These are phyloP conservation scores for Orthosia gothica DNA, from an alignment of 2,888 invertebrate species.

Conservation along the genomic window DNA sequence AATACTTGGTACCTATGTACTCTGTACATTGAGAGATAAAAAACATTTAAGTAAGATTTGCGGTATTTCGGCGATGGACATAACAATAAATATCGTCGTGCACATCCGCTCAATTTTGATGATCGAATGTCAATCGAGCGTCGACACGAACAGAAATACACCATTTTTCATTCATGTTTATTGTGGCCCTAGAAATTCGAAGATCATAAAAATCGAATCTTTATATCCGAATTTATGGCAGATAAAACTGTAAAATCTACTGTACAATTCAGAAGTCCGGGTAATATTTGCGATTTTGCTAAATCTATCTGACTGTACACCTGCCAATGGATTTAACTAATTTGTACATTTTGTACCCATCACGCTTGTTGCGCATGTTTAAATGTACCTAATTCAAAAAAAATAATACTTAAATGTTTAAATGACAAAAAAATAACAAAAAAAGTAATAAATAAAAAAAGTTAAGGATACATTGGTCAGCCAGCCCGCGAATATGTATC, in stretches of 20 bases:
- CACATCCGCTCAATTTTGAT: conserved; percentile 27
- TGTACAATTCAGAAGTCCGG: conserved; percentile 9
- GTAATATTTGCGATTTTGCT: conserved; percentile 17
- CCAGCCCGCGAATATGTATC: too few species aligned
- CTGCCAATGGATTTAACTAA: conserved; percentile 26
- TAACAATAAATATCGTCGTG: conserved; percentile 7
- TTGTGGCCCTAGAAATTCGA: conserved; percentile 33
- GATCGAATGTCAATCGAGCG: conserved; percentile 32
- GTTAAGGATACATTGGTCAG: too few species aligned
- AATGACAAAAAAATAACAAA: too few species aligned
- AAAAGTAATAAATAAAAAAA: too few species aligned
- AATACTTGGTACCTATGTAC: too few species aligned
- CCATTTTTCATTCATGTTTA: conserved; percentile 50
- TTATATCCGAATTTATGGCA: conserved; percentile 28
- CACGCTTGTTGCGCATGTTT: too few species aligned
- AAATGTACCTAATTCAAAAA: too few species aligned
- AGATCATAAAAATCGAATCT: conserved; percentile 43
- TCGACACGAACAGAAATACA: conserved; percentile 38
- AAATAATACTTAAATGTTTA: too few species aligned
- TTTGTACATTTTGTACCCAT: conserved; percentile 17
- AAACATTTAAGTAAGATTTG: not conserved
- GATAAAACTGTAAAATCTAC: conserved; percentile 32
- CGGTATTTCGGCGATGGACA: conserved; percentile 4
- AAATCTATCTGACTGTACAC: conserved; percentile 31
- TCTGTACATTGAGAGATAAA: too few species aligned